Evolutionary conservation across 2,888 invertebrate species (phyloP).

Genomic region (Andrena bicolor): DNA sequence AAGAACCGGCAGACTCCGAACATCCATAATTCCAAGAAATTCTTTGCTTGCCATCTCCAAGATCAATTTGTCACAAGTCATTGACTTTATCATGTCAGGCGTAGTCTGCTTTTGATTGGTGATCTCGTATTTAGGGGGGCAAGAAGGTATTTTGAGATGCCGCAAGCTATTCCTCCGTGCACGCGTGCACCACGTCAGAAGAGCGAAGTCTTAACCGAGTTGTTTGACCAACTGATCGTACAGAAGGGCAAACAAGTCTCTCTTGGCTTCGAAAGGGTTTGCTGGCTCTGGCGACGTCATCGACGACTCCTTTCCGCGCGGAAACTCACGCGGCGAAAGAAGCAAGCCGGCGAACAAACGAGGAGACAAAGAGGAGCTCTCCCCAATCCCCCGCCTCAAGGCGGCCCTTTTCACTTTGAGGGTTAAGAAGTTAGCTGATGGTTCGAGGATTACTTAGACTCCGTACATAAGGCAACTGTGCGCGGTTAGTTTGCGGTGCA

Average conservation of each 20-base stretch:
- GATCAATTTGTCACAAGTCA: background rate
- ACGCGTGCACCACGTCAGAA: constrained; percentile 27
- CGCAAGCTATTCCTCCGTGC: constrained; percentile 1
- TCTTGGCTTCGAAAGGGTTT: constrained; percentile 52
- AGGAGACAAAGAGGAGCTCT: constrained; percentile 43
- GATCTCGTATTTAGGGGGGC: no score
- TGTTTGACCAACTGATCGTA: constrained; percentile 71
- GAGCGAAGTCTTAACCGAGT: constrained; percentile 30
- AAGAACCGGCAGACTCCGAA: no score
- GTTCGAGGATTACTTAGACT: constrained; percentile 74
- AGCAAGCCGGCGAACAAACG: constrained; percentile 45
- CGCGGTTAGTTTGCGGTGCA: constrained; percentile 66
- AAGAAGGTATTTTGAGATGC: constrained; percentile 17
- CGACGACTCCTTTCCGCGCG: constrained; percentile 54
- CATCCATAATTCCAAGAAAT: no score
- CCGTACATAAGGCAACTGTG: constrained; percentile 68
- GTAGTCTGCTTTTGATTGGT: no score
- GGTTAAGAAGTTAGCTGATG: constrained; percentile 77
- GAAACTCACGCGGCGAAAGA: constrained; percentile 56
- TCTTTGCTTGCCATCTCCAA: no score
- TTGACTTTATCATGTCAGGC: background rate
- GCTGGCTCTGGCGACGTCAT: constrained; percentile 37
- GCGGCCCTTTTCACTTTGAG: constrained; percentile 74
- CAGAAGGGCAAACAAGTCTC: constrained; percentile 71
- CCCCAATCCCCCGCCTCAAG: constrained; percentile 19